Evolutionary conservation across 2,888 invertebrate genomes (phyloP), one percentile per base, ranked within the genome.

Genomic region (Tuta absoluta): DNA sequence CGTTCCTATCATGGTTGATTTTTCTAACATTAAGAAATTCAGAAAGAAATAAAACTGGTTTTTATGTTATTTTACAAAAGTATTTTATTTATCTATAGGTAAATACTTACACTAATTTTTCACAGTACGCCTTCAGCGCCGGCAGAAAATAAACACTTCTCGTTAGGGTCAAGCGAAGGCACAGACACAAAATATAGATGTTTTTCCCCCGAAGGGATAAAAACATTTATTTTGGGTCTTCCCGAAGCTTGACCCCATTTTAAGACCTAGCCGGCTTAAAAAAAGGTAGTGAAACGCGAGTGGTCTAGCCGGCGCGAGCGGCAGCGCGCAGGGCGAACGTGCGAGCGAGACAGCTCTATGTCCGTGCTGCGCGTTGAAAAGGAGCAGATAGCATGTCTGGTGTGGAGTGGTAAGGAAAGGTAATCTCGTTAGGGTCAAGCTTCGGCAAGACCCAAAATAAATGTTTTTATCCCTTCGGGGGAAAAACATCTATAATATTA

Each of bases 91-190:
- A 49, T n/a, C 21, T 24, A 45, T 11, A 45, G 3, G 3, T 19
- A 33, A 33, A 33, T 33, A 33, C 5, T 28, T 28, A 28, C 28
- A 2, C 21, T 41, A 24, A 49, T 28, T 49, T 5, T 2, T 63
- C 62, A 63, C 62, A 63, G 62, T 63, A 63, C 62, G 62, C 62
- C n/a, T 12, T 14, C 19, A 12, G 53, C 53, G 62, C 62, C 62
- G 62, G 62, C 56, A 63, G 62, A 63, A 21, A 11, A 17, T 38
- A 63, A 38, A 63, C 62, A 63, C 53, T 23, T 63, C 62, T 63
- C 62, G n/a, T 45, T n/a, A 45, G 45, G 45, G 33, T 33, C 33
- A 33, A 33, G 33, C 33, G 33, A 33, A 33, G 33, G 33, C 33
- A 33, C 33, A 33, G 45, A 45, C 45, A 45, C 45, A 45, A 45